phyloP scores from a whole-genome alignment of 1,140 invertebrate genomes.

The Bombus sibiricus region DNA sequence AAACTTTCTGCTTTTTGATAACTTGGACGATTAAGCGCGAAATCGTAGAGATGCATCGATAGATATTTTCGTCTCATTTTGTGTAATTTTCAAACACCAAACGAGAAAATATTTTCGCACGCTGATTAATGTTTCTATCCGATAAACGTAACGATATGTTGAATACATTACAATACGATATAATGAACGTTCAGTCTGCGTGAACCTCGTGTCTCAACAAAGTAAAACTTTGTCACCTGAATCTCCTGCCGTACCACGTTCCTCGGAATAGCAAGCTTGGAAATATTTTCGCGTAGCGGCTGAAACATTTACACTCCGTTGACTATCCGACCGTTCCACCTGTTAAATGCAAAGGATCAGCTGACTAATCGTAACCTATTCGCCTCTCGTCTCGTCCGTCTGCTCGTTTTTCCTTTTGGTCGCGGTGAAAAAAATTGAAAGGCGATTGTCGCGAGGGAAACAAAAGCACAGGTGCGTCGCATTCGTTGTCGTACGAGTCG shows the following conservation, averaged over 20 bases:
- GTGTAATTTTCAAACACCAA: no score
- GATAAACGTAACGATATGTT: no score
- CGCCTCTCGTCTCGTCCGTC: not conserved
- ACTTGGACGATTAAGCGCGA: not conserved
- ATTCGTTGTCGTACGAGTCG: constrained; percentile 22
- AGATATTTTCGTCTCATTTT: not conserved
- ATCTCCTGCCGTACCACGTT: no score
- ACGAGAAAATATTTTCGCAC: no score
- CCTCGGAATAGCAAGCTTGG: not conserved
- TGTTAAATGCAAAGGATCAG: constrained; percentile 5
- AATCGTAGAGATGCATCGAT: not conserved
- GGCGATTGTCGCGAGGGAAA: constrained; percentile 20
- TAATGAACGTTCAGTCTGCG: no score
- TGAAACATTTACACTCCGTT: not conserved
- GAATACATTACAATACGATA: no score
- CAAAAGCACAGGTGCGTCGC: constrained; percentile 42
- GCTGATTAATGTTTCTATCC: no score
- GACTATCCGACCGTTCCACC: not conserved
- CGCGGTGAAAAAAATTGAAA: constrained; percentile 8
- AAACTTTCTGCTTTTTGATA: constrained; percentile 10
- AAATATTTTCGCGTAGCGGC: not conserved
- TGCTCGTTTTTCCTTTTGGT: not conserved
- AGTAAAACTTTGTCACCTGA: no score
- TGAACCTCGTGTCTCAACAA: no score
- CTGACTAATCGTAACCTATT: constrained; percentile 2